Base-by-base conservation (phyloP, 1,140 invertebrate species). In the Oreohelix idahoensis region DNA sequence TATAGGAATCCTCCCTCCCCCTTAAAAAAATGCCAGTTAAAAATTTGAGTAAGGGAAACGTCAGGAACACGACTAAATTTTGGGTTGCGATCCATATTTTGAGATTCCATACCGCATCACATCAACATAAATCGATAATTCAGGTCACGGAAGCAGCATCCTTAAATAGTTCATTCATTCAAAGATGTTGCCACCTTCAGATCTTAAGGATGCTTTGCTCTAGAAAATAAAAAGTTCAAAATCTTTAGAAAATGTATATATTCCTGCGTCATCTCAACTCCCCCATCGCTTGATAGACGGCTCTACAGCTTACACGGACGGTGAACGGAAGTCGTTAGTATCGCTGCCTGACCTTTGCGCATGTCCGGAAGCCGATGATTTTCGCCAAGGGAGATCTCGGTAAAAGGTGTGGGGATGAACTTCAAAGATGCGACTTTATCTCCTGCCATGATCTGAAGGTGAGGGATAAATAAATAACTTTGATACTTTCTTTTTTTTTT, bases 241-340 rank as follows among this genome's bases (percentile, higher is more conserved):
- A 2, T 58, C 36, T 29, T 11, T 11, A 26, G 38, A 26, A 10
- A 26, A 42, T 39, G 20, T 39, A 39, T 77, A n/a, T 77, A 4
- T 77, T 10, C 1, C 13, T 1, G 5, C 23, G 17, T 17, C 42
- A 42, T 42, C 49, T 32, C 5, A 29, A 51, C 32, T 77, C 26
- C 20, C 26, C 51, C 75, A 35, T 35, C 39, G 17, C 75, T 77
- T 58, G 29, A 58, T n/a, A 58, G 51, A 36, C 45, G 29, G 32
- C 75, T 26, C 32, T n/a, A 1, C 29, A 36, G 32, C 23, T 8
- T 63, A 23, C 17, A 49, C 1, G 26, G 39, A 15, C 35, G 20
- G 13, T n/a, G 63, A 79, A 66, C 77, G 77, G 77, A 79, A 79
- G 77, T 79, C 77, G 58, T 79, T 79, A 79, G 77, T 69, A 39